phyloP scores from a whole-genome alignment of 2,888 invertebrate species.

The Norana najaformis region DNA sequence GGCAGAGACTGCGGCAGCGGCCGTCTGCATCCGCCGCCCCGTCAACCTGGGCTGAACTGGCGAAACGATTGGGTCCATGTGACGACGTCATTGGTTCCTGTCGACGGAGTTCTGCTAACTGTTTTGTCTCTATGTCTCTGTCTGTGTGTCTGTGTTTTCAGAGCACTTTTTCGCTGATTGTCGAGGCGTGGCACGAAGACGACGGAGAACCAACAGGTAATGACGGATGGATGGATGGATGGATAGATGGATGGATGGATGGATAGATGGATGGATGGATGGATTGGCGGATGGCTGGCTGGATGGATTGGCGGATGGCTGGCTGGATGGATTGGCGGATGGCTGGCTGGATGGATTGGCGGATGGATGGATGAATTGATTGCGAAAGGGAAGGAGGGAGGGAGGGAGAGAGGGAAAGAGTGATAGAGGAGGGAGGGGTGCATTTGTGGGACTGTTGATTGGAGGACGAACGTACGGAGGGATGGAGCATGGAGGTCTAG shows the following conservation, averaged over 20 bases:
- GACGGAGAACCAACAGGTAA: neutral
- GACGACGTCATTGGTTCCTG: neutral
- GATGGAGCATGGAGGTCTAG: neutral
- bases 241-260: slow-evolving; percentile 10
- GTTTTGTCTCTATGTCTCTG: neutral
- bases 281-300: neutral
- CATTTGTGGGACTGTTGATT: too few relatives aligned
- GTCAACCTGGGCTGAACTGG: neutral
- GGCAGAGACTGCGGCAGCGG: neutral
- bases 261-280: neutral
- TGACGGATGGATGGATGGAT: neutral
- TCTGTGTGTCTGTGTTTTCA: neutral
- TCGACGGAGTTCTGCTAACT: neutral
- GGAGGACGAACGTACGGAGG: too few relatives aligned
- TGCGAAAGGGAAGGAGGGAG: neutral
- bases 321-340: neutral
- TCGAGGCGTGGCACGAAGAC: slow-evolving; percentile 14
- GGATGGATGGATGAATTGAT: neutral
- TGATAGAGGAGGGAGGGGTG: too few relatives aligned
- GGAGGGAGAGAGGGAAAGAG: neutral
- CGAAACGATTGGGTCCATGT: neutral
- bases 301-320: neutral
- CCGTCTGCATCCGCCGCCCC: neutral
- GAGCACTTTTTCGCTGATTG: slow-evolving; percentile 24
- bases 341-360: neutral